phyloP scores from a whole-genome alignment of 1,140 invertebrate species.

The Eriosoma lanigerum region DNA sequence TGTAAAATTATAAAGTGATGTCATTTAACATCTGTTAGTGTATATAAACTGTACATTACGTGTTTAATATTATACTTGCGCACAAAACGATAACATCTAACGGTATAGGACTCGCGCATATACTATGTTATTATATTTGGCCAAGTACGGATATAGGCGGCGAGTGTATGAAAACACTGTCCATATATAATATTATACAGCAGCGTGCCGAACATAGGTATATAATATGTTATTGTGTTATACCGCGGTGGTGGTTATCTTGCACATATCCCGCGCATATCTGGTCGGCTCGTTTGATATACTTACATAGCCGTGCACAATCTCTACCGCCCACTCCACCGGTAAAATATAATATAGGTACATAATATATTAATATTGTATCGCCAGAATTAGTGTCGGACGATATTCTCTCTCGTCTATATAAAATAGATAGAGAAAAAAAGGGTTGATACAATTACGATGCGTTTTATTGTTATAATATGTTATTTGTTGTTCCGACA shows the following conservation, averaged over 20 bases:
- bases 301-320: no score
- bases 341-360: neutral
- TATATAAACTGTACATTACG: no score
- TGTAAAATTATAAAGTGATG: no score
- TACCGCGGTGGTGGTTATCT: neutral
- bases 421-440: neutral
- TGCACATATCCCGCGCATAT: neutral
- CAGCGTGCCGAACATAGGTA: neutral
- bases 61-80: no score
- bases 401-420: no score
- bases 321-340: neutral
- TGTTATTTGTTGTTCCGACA: constrained; percentile 7
- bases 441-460: constrained; percentile 19
- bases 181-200: neutral
- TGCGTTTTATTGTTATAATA: neutral
- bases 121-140: no score
- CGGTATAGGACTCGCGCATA: no score
- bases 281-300: neutral
- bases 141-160: no score
- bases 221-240: neutral
- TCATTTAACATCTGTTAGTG: no score
- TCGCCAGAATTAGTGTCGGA: neutral
- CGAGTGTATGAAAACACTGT: no score
- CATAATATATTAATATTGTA: neutral
- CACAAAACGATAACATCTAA: no score